phyloP scores from a whole-genome alignment of 2,888 invertebrate species.

The Andrena marginata region DNA sequence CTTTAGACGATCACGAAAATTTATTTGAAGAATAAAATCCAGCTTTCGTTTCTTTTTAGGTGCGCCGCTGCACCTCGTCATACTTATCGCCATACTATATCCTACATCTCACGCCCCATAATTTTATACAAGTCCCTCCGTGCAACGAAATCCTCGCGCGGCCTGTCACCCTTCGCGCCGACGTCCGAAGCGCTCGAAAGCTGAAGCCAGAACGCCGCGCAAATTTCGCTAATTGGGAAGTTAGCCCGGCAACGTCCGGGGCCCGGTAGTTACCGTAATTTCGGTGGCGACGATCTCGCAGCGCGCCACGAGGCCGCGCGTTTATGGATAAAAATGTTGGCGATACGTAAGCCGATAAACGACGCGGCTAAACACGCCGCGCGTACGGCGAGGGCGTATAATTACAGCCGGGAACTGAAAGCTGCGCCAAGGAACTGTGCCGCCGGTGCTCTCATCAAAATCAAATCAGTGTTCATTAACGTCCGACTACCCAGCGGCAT shows the following conservation, averaged over 20 bases:
- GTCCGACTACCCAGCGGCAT: neutral
- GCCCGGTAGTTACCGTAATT: slow-evolving; percentile 26
- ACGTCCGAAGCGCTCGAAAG: neutral
- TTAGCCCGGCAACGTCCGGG: slow-evolving; percentile 13
- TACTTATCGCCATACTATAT: too few relatives aligned
- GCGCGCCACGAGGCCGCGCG: slow-evolving; percentile 13
- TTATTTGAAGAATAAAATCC: too few relatives aligned
- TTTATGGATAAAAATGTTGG: neutral
- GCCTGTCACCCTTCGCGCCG: neutral
- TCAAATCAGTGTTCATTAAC: slow-evolving; percentile 33
- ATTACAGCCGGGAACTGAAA: slow-evolving; percentile 19
- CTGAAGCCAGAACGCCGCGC: neutral
- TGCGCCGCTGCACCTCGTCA: too few relatives aligned
- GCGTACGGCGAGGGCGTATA: neutral
- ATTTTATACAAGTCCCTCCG: too few relatives aligned
- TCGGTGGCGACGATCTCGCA: slow-evolving; percentile 13
- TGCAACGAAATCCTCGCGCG: too few relatives aligned
- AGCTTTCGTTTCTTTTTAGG: too few relatives aligned
- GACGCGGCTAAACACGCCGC: neutral
- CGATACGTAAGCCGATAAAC: neutral
- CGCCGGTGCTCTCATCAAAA: neutral
- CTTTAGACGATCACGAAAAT: too few relatives aligned
- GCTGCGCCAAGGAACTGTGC: neutral
- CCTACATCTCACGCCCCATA: too few relatives aligned
- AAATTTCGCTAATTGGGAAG: slow-evolving; percentile 40